Percentiles rank a stretch among this genome's conserved stretches.
These are phyloP conservation scores for Morpho achilles DNA, from an alignment of 2,888 invertebrate genomes.

Conservation along the genomic window DNA sequence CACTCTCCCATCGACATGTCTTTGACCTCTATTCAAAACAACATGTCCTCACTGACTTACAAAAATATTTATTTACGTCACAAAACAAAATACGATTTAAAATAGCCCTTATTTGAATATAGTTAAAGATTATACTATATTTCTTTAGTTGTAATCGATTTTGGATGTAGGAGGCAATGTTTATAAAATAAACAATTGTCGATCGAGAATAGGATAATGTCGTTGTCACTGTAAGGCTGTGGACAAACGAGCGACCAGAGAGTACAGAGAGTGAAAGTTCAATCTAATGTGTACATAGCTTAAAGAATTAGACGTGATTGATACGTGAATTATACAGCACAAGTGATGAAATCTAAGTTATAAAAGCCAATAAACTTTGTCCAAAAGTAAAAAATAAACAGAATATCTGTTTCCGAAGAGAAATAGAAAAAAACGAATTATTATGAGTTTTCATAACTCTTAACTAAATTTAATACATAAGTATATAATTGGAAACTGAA, in stretches of 20 bases:
- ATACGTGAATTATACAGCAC: too few relatives aligned
- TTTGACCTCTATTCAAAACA: slow-evolving; percentile 65
- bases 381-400: too few relatives aligned
- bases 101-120: slow-evolving; percentile 14
- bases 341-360: too few relatives aligned
- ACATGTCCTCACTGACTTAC: slow-evolving; percentile 44
- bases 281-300: background rate
- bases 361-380: too few relatives aligned
- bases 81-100: slow-evolving; percentile 15
- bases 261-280: slow-evolving; percentile 22
- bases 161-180: slow-evolving; percentile 40
- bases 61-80: slow-evolving; percentile 24
- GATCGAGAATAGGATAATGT: slow-evolving; percentile 68
- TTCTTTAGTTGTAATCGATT: slow-evolving; percentile 1
- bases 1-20: slow-evolving; percentile 41
- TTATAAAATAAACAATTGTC: slow-evolving; percentile 64
- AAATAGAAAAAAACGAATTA: too few relatives aligned
- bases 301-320: too few relatives aligned
- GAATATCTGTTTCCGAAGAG: too few relatives aligned
- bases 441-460: too few relatives aligned
- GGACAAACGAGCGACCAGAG: slow-evolving; percentile 47
- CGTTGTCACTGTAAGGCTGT: slow-evolving; percentile 60
- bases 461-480: too few relatives aligned
- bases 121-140: slow-evolving; percentile 9
- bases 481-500: too few relatives aligned